Evolutionary conservation across 2,797 vertebrate species (phyloP), one percentile per base, ranked within the genome.

Genomic region (Xenops minutus): DNA sequence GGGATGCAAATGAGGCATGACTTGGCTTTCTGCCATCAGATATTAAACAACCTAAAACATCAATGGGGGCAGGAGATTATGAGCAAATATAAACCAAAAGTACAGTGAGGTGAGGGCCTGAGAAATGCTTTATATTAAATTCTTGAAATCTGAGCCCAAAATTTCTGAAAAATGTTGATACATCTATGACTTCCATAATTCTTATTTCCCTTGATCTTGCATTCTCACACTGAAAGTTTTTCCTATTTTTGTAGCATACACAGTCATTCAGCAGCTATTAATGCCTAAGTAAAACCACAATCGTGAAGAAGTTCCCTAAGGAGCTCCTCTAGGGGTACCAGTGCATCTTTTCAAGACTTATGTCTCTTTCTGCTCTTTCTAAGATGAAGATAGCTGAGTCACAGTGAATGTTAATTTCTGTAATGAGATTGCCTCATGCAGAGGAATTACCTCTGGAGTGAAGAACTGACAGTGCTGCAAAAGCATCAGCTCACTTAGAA

Each of bases 351-450:
- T 95, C 71, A 91, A 92, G 36, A 37, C 61, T 94, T 92, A 22
- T 75, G 5, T 71, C 75, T 90, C 79, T 95, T 76, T 92, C 58
- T 91, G 74, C 44, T 84, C 1, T 95, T 78, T 68, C 51, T 86
- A 55, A 81, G 63, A 72, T 32, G 92, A 92, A 96, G 91, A 88
- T 27, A 85, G 76, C 92, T 96, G 93, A 97, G 77, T 97, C 92
- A 96, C 54, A 88, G 89, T 63, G 92, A 77, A 79, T 85, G 32
- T 12, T 93, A 82, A 76, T 95, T 82, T 96, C 78, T 95, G 36
- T 86, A 96, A 96, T 85, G 69, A 83, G 87, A 89, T 56, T 81
- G 68, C 87, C 74, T 97, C 66, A 54, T 69, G 56, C 22, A 91
- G 68, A 48, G 22, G 15, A 82, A 78, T 90, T 87, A 68, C 69